These are phyloP conservation scores for Perca flavescens DNA, from an alignment of 2,113 vertebrate genomes.

Conservation along the genomic window DNA sequence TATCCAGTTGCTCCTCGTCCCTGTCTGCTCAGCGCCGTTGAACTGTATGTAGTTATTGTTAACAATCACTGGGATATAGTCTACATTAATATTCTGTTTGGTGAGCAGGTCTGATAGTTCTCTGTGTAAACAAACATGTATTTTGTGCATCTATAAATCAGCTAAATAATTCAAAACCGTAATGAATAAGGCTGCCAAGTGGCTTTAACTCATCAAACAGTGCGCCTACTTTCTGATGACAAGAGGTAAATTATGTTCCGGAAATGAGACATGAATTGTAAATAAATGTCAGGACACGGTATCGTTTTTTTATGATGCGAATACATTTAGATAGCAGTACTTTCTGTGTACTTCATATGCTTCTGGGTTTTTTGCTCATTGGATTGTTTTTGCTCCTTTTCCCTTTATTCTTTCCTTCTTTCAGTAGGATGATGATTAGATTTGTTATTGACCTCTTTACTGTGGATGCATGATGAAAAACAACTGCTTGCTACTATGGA, in stretches of 20 bases:
- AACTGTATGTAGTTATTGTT: too few species aligned
- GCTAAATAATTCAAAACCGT: not conserved
- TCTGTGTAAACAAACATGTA: not conserved
- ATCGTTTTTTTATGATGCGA: not conserved
- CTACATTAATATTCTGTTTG: not conserved
- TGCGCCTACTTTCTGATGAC: not conserved
- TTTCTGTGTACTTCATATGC: not conserved
- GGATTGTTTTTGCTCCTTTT: not conserved
- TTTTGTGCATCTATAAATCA: not conserved
- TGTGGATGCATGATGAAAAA: constrained; percentile 12
- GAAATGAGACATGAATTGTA: constrained; percentile 17
- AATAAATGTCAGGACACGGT: constrained; percentile 27
- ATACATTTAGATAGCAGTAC: constrained; percentile 2
- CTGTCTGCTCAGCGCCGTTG: too few species aligned
- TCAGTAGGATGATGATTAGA: not conserved
- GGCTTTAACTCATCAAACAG: constrained; percentile 5
- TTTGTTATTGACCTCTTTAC: not conserved
- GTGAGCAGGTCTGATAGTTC: not conserved
- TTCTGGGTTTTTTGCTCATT: not conserved
- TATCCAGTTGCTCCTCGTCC: too few species aligned
- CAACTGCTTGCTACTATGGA: constrained; percentile 32
- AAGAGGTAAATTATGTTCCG: constrained; percentile 14
- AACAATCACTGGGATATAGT: too few species aligned
- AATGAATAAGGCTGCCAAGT: not conserved
- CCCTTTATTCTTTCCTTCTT: not conserved